Percentiles rank a stretch among this genome's conserved stretches.
These are phyloP conservation scores for Sycobia sp. DNA, from an alignment of 1,140 invertebrate genomes.

Conservation along the genomic window DNA sequence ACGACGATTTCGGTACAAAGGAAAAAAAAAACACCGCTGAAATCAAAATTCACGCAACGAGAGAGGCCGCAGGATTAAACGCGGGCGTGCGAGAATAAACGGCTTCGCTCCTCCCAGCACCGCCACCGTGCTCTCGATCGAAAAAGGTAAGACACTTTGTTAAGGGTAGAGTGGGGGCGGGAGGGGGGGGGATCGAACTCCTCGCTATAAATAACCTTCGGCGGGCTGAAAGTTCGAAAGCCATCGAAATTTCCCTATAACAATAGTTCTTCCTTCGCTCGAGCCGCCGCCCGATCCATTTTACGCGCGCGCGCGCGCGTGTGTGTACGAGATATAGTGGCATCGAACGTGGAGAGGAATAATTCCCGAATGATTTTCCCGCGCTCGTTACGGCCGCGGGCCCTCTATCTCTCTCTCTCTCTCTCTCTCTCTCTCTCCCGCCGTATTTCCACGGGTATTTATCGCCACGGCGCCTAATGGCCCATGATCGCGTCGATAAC, in stretches of 20 bases:
- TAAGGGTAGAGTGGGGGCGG: too few relatives aligned
- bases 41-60: too few relatives aligned
- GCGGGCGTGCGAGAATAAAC: background rate
- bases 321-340: too few relatives aligned
- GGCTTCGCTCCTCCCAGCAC: background rate
- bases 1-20: background rate
- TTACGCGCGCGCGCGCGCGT: background rate
- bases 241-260: conserved; percentile 27
- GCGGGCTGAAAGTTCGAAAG: conserved; percentile 4
- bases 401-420: too few relatives aligned
- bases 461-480: conserved; percentile 40
- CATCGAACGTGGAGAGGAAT: conserved; percentile 21
- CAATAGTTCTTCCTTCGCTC: conserved; percentile 24
- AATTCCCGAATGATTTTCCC: conserved; percentile 40
- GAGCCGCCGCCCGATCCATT: conserved; percentile 9
- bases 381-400: too few relatives aligned
- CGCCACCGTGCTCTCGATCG: background rate
- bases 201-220: conserved; percentile 29
- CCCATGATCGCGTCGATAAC: conserved; percentile 42
- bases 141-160: conserved; percentile 18
- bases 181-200: too few relatives aligned
- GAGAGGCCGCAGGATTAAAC: too few relatives aligned
- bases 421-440: conserved; percentile 15
- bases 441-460: conserved; percentile 35
- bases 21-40: background rate